phyloP scores from a whole-genome alignment of 2,797 vertebrate species.

The Propithecus perrieri region DNA sequence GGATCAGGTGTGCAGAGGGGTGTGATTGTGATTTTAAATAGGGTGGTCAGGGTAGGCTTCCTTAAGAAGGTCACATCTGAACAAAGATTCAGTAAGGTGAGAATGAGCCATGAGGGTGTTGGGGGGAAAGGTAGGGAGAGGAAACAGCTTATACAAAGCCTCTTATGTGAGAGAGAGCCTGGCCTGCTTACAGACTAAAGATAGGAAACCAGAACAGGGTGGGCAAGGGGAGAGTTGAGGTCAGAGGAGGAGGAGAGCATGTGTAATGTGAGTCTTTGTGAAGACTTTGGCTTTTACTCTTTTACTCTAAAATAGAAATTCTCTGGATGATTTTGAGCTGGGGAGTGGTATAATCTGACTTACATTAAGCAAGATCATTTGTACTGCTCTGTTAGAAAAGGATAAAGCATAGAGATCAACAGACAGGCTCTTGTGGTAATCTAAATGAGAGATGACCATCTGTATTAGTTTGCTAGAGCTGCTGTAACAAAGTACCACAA shows the following conservation, averaged over 20 bases:
- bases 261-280: neutral
- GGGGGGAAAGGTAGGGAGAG: neutral
- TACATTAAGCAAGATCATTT: neutral
- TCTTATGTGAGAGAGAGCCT: neutral
- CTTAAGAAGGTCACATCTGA: neutral
- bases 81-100: neutral
- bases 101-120: neutral
- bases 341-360: neutral
- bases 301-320: slow-evolving; percentile 21
- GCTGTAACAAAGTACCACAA: neutral
- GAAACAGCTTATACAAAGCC: neutral
- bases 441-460: neutral
- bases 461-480: neutral
- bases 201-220: neutral
- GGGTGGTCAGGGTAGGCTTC: neutral
- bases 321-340: neutral
- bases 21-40: neutral
- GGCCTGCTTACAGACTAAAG: neutral
- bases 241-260: neutral
- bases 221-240: neutral
- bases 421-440: neutral
- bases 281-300: neutral
- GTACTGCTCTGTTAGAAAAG: neutral
- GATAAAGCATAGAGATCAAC: neutral
- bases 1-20: neutral